phyloP scores from a whole-genome alignment of 2,113 vertebrate genomes.

The Microcebus tavaratra region DNA sequence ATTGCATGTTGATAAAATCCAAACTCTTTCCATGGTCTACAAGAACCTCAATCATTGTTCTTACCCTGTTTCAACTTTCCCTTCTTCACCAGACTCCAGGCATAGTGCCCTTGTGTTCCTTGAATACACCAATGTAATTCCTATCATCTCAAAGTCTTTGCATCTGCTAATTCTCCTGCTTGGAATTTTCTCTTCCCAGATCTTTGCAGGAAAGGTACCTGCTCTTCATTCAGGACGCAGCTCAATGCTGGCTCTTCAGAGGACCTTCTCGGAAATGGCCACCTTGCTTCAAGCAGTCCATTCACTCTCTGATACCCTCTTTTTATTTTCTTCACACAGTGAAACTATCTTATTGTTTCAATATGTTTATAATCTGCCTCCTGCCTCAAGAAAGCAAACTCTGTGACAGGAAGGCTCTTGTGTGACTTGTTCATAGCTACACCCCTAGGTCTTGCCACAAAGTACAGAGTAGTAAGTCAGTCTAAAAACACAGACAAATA shows the following conservation, averaged over 20 bases:
- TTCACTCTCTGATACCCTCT: neutral
- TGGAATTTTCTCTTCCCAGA: neutral
- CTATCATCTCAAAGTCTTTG: neutral
- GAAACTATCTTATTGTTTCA: neutral
- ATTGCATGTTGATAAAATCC: neutral
- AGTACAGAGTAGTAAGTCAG: neutral
- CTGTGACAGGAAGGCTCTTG: neutral
- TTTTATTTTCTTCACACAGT: neutral
- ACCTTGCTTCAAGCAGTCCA: neutral
- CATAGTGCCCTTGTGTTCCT: neutral
- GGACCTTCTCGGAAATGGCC: neutral
- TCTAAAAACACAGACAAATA: neutral
- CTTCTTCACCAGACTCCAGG: neutral
- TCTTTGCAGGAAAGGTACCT: neutral
- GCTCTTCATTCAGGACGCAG: neutral
- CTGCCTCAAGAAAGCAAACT: neutral
- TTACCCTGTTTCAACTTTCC: neutral
- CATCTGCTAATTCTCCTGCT: neutral
- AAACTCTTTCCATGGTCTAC: neutral
- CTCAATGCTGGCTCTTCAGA: neutral
- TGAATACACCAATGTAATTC: neutral
- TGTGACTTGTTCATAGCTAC: neutral
- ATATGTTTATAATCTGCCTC: neutral
- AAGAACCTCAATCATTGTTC: neutral
- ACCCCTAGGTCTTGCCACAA: neutral